phyloP scores from a whole-genome alignment of 1,140 invertebrate genomes.

The Drosophila orena region DNA sequence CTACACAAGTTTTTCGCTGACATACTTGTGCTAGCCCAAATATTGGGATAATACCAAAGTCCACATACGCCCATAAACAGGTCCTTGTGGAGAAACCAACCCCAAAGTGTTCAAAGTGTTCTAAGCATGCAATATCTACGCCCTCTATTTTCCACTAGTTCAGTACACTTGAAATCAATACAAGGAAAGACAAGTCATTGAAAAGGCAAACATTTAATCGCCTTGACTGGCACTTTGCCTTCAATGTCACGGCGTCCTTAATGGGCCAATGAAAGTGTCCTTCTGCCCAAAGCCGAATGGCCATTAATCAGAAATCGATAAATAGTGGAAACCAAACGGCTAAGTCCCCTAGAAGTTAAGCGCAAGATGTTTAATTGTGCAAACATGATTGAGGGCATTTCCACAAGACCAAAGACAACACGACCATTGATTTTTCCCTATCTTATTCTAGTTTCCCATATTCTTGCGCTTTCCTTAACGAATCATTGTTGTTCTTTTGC shows the following conservation, averaged over 20 bases:
- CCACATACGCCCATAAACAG: background rate
- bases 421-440: conserved; percentile 43
- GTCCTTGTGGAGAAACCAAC: background rate
- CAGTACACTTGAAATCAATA: conserved; percentile 7
- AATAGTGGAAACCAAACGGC: conserved; percentile 11
- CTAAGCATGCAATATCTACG: background rate
- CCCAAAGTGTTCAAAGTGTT: too few relatives aligned
- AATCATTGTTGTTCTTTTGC: conserved; percentile 34
- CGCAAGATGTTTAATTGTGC: conserved; percentile 47
- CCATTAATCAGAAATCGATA: conserved; percentile 60
- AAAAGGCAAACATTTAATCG: conserved; percentile 47
- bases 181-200: conserved; percentile 6
- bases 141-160: background rate
- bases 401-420: conserved; percentile 3
- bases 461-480: conserved; percentile 22
- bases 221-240: conserved; percentile 43
- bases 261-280: conserved; percentile 51
- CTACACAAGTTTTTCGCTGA: background rate
- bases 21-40: background rate
- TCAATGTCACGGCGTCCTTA: conserved; percentile 54
- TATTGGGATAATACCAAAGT: background rate
- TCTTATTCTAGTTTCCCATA: conserved; percentile 31
- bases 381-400: conserved; percentile 44
- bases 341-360: conserved; percentile 18
- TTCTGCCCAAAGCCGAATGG: conserved; percentile 16